Conservation (phyloP, 2,888 invertebrate genomes). For the Drosophila falleni region DNA sequence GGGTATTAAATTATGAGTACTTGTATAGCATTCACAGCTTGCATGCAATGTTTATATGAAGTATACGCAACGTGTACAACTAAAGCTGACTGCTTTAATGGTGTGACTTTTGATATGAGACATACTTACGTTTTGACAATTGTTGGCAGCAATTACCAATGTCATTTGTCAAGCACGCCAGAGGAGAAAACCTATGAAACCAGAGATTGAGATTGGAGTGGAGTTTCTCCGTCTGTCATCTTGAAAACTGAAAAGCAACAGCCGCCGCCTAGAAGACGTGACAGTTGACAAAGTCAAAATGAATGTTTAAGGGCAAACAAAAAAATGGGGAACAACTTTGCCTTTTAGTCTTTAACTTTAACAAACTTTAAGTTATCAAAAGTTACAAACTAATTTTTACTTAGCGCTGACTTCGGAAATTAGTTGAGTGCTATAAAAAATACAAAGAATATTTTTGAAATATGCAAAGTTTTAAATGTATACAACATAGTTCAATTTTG, state of each 20-base stretch:
- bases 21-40: constrained; percentile 27
- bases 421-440: constrained; percentile 37
- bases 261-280: constrained; percentile 33
- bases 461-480: constrained; percentile 40
- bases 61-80: constrained; percentile 33
- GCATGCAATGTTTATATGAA: constrained; percentile 2
- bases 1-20: constrained; percentile 7
- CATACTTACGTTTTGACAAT: constrained; percentile 44
- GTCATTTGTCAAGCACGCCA: constrained; percentile 57
- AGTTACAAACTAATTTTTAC: constrained; percentile 37
- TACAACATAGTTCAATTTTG: not conserved
- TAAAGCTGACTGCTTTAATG: not conserved
- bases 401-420: constrained; percentile 51
- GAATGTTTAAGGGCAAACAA: constrained; percentile 31
- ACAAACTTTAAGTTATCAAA: constrained; percentile 28
- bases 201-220: not conserved
- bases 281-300: constrained; percentile 47
- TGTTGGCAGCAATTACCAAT: constrained; percentile 64
- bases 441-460: constrained; percentile 11
- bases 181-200: not conserved
- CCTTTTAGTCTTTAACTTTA: constrained; percentile 6
- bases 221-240: constrained; percentile 6
- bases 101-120: constrained; percentile 13
- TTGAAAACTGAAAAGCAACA: constrained; percentile 34
- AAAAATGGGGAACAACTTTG: constrained; percentile 31